phyloP scores from a whole-genome alignment of 2,113 vertebrate species.

The Tamias sibiricus region DNA sequence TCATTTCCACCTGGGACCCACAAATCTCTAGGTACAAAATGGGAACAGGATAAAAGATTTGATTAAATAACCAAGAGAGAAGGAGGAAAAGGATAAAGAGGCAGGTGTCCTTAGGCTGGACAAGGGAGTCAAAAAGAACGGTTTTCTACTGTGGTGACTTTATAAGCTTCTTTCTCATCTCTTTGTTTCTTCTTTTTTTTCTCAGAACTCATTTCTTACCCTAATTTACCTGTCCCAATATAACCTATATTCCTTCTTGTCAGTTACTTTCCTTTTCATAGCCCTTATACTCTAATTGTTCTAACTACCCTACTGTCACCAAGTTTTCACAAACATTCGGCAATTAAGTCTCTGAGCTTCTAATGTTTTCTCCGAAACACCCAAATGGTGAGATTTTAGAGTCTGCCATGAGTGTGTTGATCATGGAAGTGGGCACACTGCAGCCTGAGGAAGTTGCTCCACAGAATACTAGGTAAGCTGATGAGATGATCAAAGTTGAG shows the following conservation, averaged over 20 bases:
- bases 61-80: not conserved
- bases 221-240: not conserved
- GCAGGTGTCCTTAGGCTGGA: not conserved
- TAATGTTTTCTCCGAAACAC: not conserved
- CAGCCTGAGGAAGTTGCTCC: not conserved
- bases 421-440: not conserved
- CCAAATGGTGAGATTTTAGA: not conserved
- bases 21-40: not conserved
- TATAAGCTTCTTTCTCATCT: not conserved
- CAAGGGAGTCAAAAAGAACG: not conserved
- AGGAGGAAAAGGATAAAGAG: not conserved
- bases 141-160: not conserved
- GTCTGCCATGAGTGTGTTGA: not conserved
- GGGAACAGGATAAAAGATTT: not conserved
- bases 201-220: not conserved
- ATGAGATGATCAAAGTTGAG: not conserved
- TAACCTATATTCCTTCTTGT: not conserved
- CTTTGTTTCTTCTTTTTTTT: no score
- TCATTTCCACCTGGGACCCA: not conserved
- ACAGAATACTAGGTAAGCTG: not conserved
- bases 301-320: not conserved
- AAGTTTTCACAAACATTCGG: not conserved
- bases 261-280: not conserved
- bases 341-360: not conserved
- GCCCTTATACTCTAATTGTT: not conserved